Conservation (phyloP, 2,113 vertebrate species). For the Fregetta grallaria region DNA sequence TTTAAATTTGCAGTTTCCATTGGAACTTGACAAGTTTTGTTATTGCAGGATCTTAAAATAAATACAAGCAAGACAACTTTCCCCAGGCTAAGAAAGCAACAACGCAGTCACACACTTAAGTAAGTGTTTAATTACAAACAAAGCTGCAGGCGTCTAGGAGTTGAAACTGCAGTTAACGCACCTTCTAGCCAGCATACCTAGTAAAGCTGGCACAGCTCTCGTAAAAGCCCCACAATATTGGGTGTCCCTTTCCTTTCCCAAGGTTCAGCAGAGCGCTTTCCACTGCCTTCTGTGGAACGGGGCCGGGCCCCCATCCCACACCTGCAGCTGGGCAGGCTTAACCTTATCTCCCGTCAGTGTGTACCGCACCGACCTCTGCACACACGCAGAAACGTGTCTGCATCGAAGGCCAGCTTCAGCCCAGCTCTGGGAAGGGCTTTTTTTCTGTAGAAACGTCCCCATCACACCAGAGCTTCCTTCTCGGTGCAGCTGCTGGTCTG, state of each 20-base stretch:
- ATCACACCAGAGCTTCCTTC: not conserved
- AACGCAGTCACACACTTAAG: not conserved
- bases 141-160: not conserved
- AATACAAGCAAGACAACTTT: not conserved
- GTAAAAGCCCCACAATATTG: rapidly evolving
- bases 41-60: not conserved
- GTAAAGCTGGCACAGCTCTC: not conserved
- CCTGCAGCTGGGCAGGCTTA: not conserved
- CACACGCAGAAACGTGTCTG: rapidly evolving
- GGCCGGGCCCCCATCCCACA: not conserved
- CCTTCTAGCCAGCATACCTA: not conserved
- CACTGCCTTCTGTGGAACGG: rapidly evolving
- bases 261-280: not conserved
- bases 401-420: rapidly evolving
- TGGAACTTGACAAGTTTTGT: not conserved
- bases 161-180: not conserved
- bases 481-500: not conserved
- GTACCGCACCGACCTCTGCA: not conserved
- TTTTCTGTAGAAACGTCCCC: not conserved
- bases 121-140: not conserved
- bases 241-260: not conserved
- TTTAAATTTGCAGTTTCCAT: not conserved
- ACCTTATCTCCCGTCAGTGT: rapidly evolving
- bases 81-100: not conserved
- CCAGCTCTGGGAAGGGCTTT: not conserved